Evolutionary conservation across 2,888 invertebrate species (phyloP).

Genomic region (Chrysodeixis includens): DNA sequence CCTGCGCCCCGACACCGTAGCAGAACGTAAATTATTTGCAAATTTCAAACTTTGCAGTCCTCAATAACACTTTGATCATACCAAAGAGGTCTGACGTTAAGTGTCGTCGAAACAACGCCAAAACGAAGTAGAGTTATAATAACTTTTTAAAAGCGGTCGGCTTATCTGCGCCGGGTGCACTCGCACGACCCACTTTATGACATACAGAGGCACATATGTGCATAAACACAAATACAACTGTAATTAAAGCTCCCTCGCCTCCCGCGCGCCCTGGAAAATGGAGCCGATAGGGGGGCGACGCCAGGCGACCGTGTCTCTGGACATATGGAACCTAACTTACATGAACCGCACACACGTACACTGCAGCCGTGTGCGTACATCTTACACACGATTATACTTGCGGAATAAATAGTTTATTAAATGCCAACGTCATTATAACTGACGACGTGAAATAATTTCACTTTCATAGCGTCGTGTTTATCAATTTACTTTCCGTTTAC

Average conservation of each 20-base stretch:
- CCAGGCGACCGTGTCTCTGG: conserved; percentile 46
- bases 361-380: conserved; percentile 36
- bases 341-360: conserved; percentile 30
- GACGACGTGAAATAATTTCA: conserved; percentile 51
- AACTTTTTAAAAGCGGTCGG: conserved; percentile 69
- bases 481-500: conserved; percentile 43
- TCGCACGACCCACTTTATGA: conserved; percentile 77
- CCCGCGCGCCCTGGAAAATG: conserved; percentile 53
- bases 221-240: conserved; percentile 67
- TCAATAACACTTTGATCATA: conserved; percentile 32
- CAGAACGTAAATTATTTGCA: conserved; percentile 21
- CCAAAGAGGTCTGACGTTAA: conserved; percentile 29
- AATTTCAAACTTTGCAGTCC: conserved; percentile 15
- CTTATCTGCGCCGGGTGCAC: conserved; percentile 72
- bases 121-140: conserved; percentile 66
- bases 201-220: conserved; percentile 66
- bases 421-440: conserved; percentile 48
- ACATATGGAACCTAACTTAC: conserved; percentile 42
- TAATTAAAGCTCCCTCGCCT: conserved; percentile 68
- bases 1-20: conserved; percentile 17
- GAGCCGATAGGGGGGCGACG: conserved; percentile 53
- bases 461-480: conserved; percentile 51
- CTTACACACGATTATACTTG: conserved; percentile 52
- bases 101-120: conserved; percentile 39
- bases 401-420: conserved; percentile 53